A percentile compares a stretch with the other conserved stretches of the same genome.
Evolutionary conservation across 2,888 invertebrate genomes (phyloP).

Genomic region (Blastobasis adustella): DNA sequence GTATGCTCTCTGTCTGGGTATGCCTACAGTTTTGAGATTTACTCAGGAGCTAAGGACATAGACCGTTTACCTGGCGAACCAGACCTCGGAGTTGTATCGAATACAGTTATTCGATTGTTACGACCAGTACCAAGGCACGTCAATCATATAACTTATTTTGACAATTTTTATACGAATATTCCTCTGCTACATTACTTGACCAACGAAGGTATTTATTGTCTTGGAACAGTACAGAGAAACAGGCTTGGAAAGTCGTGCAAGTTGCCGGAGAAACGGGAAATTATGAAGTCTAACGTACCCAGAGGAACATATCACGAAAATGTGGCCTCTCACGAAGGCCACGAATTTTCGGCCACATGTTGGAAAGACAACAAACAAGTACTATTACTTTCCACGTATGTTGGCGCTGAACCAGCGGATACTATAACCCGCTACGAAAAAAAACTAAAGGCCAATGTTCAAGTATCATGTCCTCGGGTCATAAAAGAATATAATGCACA

Average conservation of each 20-base stretch:
- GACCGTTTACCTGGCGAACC: neutral
- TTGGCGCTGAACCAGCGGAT: conserved; percentile 25
- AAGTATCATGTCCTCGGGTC: conserved; percentile 8
- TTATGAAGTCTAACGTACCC: conserved; percentile 25
- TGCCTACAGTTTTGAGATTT: too few relatives aligned
- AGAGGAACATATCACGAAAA: conserved; percentile 29
- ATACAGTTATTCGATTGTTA: conserved; percentile 5
- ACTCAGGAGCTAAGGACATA: too few relatives aligned
- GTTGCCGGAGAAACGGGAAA: conserved; percentile 24
- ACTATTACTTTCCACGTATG: conserved; percentile 28
- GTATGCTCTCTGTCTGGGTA: too few relatives aligned
- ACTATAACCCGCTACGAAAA: conserved; percentile 5
- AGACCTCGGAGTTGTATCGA: conserved; percentile 1
- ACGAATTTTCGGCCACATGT: conserved; percentile 22
- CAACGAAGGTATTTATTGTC: conserved; percentile 29
- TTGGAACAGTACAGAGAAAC: conserved; percentile 30
- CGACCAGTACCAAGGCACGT: conserved; percentile 4
- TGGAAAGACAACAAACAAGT: conserved; percentile 33
- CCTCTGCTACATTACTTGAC: conserved; percentile 25
- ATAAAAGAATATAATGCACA: conserved; percentile 13
- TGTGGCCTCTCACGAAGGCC: conserved; percentile 23
- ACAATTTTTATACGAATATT: conserved; percentile 29
- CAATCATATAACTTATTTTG: conserved; percentile 21
- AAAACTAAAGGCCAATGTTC: conserved; percentile 3
- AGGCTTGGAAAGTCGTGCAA: conserved; percentile 25